Evolutionary conservation across 2,888 invertebrate genomes (phyloP), one percentile per base, ranked within the genome.

Genomic region (Anagyrus pseudococci): DNA sequence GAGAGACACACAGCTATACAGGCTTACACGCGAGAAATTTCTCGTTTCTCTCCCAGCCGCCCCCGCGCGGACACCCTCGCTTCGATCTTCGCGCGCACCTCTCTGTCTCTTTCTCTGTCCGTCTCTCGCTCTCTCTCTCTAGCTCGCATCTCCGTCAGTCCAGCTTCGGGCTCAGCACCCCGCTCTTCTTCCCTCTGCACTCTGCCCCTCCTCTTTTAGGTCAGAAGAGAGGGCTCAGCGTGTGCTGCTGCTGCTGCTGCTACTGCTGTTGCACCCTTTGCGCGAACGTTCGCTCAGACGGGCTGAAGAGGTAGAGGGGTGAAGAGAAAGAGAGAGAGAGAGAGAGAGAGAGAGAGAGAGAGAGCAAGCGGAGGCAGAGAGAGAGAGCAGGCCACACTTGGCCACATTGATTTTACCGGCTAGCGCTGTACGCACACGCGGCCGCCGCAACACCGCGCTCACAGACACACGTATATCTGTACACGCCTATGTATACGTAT

Each of bases 331-430:
- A 29, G 29, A 29, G 29, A 29, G 29, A 29, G 20, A 8, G 50
- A 37, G 50, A 23, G 52, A 40, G 52, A 22, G 52, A 20, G 49
- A 43, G 23, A 29, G 23, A 41, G 33, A 26, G n/a, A 29, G 44
- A 43, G 23, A 29, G 23, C 25, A 22, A 26, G n/a, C 19, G 44
- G 52, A 22, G 52, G 15, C 29, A 43, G 23, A 29, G 23, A 41
- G 33, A 26, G n/a, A 29, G 44, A 41, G 33, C n/a, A 17, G 71
- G 73, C 74, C 72, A 75, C 77, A 76, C 78, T 77, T 75, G 70
- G 78, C 76, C 79, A 78, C 80, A 80, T 80, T 78, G 80, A 81
- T 81, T 81, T 81, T 81, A 77, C 77, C 75, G 75, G 74, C 74
- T 72, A 55, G 67, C 60, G 63, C 66, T 61, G 66, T 52, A 65